Conservation (phyloP, 2,888 invertebrate species). For the Rhopalosiphum nymphaeae region DNA sequence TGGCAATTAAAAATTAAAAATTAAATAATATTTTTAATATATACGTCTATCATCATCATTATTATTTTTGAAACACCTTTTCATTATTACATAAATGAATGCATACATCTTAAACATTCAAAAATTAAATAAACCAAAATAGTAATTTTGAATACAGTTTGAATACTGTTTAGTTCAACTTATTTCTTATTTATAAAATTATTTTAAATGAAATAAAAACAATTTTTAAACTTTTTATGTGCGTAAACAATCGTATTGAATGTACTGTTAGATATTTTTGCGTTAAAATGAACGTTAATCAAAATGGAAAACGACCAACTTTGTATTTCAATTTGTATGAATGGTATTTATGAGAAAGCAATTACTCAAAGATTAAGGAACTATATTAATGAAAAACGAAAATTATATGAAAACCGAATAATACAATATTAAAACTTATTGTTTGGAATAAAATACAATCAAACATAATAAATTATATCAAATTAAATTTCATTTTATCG, state of each 20-base stretch:
- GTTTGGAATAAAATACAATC: background rate
- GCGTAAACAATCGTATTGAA: background rate
- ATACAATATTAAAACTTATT: background rate
- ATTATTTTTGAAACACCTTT: background rate
- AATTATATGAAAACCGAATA: background rate
- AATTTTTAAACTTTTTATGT: background rate
- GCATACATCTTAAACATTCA: background rate
- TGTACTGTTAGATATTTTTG: background rate
- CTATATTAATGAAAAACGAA: constrained; percentile 1
- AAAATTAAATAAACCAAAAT: background rate
- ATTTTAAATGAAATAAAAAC: background rate
- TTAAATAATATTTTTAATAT: background rate
- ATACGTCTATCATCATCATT: too few species aligned
- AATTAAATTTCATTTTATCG: background rate
- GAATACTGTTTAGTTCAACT: background rate
- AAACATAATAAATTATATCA: background rate
- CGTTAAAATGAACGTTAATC: background rate
- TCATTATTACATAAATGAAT: background rate
- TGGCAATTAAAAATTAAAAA: background rate
- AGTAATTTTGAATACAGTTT: background rate
- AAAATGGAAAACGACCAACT: background rate
- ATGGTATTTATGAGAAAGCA: constrained; percentile 16
- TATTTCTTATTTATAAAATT: background rate
- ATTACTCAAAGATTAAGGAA: background rate
- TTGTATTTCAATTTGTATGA: constrained; percentile 15